Conservation (phyloP, 2,797 vertebrate genomes). For the Cossypha caffra region DNA sequence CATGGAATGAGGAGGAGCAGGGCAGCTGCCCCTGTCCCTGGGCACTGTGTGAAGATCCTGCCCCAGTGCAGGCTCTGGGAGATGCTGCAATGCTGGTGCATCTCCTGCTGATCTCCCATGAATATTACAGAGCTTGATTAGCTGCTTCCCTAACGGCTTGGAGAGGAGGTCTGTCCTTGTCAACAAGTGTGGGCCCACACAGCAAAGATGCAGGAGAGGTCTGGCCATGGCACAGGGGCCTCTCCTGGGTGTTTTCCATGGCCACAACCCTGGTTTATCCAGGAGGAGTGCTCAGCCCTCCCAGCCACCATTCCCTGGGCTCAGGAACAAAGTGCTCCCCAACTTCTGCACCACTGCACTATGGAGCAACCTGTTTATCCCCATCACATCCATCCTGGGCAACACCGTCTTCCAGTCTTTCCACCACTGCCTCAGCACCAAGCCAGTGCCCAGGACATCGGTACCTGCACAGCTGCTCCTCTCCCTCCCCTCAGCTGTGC, state of each 20-base stretch:
- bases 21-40: background rate
- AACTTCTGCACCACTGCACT: fast-evolving
- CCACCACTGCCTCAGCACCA: fast-evolving
- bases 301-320: fast-evolving
- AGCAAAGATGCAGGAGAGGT: background rate
- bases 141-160: background rate
- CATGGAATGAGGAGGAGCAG: background rate
- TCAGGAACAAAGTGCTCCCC: fast-evolving
- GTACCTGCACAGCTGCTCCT: background rate
- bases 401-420: background rate
- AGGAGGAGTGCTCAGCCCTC: background rate
- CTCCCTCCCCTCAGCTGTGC: background rate
- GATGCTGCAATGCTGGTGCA: fast-evolving
- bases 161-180: background rate
- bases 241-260: background rate
- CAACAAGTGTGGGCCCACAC: background rate
- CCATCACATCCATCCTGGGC: background rate
- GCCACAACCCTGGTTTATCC: background rate
- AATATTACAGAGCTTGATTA: background rate
- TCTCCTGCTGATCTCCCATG: background rate
- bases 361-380: fast-evolving
- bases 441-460: fast-evolving
- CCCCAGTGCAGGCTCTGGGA: background rate
- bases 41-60: background rate
- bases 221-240: background rate